phyloP scores from a whole-genome alignment of 2,888 invertebrate species.

The Beris morrisii region DNA sequence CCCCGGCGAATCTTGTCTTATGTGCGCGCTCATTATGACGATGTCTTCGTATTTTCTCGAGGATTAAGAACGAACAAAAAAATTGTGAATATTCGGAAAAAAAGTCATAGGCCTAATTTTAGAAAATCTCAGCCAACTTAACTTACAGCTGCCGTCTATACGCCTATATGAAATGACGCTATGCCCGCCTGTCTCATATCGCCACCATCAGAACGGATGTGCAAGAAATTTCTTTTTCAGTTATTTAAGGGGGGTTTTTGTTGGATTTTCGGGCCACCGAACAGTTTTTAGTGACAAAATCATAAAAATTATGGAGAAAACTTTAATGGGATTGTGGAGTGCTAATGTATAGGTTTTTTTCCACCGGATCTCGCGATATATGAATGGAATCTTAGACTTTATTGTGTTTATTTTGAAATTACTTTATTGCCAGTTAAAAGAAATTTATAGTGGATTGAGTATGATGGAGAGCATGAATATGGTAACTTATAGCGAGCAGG shows the following conservation, averaged over 20 bases:
- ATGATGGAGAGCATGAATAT: too few species aligned
- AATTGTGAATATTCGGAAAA: conserved; percentile 7
- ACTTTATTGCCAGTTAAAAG: conserved; percentile 9
- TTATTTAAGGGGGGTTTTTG: conserved; percentile 2
- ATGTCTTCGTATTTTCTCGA: conserved; percentile 12
- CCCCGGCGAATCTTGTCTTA: neutral
- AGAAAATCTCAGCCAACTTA: conserved; percentile 28
- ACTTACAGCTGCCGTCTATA: conserved; percentile 15
- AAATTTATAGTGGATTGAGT: conserved; percentile 13
- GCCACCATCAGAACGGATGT: conserved; percentile 22
- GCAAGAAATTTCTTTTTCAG: conserved; percentile 21
- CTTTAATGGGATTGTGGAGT: neutral
- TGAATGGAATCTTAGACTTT: conserved; percentile 7
- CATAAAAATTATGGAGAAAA: conserved; percentile 26
- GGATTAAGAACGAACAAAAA: conserved; percentile 20
- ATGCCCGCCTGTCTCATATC: neutral
- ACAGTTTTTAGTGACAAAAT: conserved; percentile 21
- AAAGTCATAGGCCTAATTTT: conserved; percentile 25
- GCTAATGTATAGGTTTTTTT: neutral
- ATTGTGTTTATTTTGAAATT: conserved; percentile 15
- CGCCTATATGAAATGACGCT: conserved; percentile 1
- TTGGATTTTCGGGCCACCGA: conserved; percentile 14
- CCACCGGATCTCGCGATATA: neutral
- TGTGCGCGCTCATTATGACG: neutral
- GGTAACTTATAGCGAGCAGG: too few species aligned